Percentiles rank a stretch among this genome's conserved stretches.
These are phyloP conservation scores for Rhagonycha fulva DNA, from an alignment of 2,888 invertebrate genomes.

Conservation along the genomic window DNA sequence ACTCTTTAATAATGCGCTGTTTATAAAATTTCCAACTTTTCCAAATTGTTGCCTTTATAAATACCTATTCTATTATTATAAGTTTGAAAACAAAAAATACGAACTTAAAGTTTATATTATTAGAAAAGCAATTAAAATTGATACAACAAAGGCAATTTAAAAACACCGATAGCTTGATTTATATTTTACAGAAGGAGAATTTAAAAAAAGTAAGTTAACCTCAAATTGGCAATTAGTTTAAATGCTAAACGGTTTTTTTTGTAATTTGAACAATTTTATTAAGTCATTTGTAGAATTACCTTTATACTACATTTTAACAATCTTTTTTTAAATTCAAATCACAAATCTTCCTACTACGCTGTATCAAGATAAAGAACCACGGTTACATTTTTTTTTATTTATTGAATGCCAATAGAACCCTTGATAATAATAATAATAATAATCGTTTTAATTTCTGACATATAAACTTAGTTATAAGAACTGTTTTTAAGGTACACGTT, in stretches of 20 bases:
- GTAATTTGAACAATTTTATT: neutral
- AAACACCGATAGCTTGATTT: neutral
- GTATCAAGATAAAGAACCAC: neutral
- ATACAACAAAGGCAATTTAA: neutral
- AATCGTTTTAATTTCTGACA: too few species aligned
- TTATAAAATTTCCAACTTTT: neutral
- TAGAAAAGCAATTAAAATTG: neutral
- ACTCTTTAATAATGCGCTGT: neutral
- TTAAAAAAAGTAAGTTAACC: slow-evolving; percentile 2
- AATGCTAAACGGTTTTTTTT: neutral
- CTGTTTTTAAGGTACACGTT: too few species aligned
- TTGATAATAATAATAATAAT: too few species aligned
- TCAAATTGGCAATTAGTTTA: slow-evolving; percentile 1
- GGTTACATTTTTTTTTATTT: neutral
- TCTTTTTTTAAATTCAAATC: neutral
- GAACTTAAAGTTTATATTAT: neutral
- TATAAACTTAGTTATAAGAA: too few species aligned
- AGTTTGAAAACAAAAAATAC: neutral
- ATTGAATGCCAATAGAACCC: too few species aligned
- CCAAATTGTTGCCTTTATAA: neutral
- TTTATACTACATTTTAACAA: neutral
- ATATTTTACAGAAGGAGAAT: neutral
- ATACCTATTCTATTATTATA: neutral
- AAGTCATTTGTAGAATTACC: neutral
- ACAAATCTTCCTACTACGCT: neutral